These are phyloP conservation scores for Eulemur mongoz DNA, from an alignment of 2,797 vertebrate species.

Conservation along the genomic window DNA sequence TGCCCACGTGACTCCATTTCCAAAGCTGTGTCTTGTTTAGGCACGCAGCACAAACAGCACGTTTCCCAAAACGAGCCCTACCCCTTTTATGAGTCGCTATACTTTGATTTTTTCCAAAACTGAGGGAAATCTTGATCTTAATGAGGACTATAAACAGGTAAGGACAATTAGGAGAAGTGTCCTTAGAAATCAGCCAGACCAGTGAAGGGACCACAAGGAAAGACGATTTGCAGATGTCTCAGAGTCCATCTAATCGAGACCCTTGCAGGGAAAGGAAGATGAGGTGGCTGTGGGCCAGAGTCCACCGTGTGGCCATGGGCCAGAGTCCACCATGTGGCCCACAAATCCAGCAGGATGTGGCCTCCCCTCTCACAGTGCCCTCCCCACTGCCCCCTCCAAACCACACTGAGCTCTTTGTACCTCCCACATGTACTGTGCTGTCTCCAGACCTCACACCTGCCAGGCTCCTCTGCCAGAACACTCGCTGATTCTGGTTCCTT, in stretches of 20 bases:
- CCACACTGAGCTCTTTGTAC: not conserved
- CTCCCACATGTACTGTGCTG: fast-evolving
- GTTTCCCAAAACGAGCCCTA: not conserved
- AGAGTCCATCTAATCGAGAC: not conserved
- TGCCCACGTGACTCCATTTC: not conserved
- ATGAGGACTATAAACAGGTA: not conserved
- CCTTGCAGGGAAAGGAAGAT: not conserved
- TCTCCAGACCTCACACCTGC: not conserved
- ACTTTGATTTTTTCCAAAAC: not conserved
- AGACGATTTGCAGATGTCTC: not conserved
- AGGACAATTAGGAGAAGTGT: not conserved
- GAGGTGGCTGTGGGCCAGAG: not conserved
- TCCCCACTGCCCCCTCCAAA: no score
- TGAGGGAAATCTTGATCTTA: not conserved
- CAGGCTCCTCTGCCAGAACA: not conserved
- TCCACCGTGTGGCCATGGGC: no score
- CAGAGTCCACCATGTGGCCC: not conserved
- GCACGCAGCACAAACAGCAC: not conserved
- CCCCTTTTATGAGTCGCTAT: not conserved
- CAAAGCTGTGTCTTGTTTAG: not conserved
- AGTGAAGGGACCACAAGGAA: not conserved
- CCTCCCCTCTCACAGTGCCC: not conserved
- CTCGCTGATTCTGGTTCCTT: not conserved
- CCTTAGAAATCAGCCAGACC: not conserved
- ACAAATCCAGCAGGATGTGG: not conserved